Conservation (phyloP, 2,797 vertebrate genomes). For the Australoheros facetus region DNA sequence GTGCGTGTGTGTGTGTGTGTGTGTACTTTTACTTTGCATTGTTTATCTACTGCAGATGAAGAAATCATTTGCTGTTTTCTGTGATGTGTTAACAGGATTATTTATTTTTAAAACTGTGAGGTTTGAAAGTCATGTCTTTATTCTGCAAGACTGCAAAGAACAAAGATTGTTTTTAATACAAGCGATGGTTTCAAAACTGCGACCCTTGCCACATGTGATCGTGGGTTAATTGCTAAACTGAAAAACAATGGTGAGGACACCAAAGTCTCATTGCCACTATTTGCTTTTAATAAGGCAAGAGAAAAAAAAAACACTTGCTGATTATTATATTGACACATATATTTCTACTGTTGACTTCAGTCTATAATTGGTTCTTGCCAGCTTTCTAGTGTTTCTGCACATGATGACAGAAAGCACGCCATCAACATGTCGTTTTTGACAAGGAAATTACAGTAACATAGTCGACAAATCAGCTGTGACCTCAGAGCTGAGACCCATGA, state of each 20-base stretch:
- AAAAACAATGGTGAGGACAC: background rate
- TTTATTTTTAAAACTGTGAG: no score
- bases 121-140: no score
- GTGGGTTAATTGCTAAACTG: no score
- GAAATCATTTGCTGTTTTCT: no score
- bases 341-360: background rate
- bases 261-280: background rate
- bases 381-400: background rate
- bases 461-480: conserved; percentile 53
- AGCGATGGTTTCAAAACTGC: background rate
- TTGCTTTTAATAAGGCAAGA: background rate
- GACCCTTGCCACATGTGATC: background rate
- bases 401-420: background rate
- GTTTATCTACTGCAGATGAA: no score
- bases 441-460: conserved; percentile 50
- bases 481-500: conserved; percentile 31
- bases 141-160: no score
- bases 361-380: background rate
- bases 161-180: no score
- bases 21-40: no score
- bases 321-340: background rate
- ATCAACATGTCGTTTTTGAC: conserved; percentile 20
- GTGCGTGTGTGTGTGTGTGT: no score
- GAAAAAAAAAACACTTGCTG: background rate
- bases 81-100: no score